Conservation (phyloP, 2,113 vertebrate species). For the Triplophysa siluroides region DNA sequence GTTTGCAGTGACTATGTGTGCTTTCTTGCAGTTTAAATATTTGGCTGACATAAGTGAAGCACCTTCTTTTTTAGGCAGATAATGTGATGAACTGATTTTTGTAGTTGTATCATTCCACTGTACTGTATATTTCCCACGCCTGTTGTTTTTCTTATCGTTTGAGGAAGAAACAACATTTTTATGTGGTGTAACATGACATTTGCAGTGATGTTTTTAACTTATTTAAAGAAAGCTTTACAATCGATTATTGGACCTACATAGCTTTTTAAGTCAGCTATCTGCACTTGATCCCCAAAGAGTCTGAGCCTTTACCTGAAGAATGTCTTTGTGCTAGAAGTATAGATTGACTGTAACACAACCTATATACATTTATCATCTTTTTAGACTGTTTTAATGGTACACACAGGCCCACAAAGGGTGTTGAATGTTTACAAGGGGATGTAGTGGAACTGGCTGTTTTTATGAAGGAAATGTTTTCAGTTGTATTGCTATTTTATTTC, state of each 20-base stretch:
- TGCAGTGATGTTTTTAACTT: background rate
- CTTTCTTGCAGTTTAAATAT: background rate
- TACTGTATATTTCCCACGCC: background rate
- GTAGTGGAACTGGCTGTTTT: background rate
- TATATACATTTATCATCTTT: background rate
- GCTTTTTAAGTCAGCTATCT: background rate
- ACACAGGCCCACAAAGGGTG: background rate
- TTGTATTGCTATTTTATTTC: background rate
- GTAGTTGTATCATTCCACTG: constrained; percentile 14
- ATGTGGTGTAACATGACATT: background rate
- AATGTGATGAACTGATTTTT: background rate
- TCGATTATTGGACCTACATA: background rate
- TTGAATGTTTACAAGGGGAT: background rate
- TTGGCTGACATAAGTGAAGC: background rate
- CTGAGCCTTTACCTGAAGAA: background rate
- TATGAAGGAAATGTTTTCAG: background rate
- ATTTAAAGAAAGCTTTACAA: background rate
- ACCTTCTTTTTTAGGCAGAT: background rate
- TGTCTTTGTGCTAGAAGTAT: background rate
- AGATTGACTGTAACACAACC: background rate
- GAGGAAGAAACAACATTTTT: background rate
- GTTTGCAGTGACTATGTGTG: constrained; percentile 1
- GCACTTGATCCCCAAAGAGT: constrained; percentile 1
- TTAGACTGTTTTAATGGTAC: background rate
- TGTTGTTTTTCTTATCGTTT: background rate